These are phyloP conservation scores for Ictalurus furcatus DNA, from an alignment of 2,113 vertebrate species.

Conservation along the genomic window DNA sequence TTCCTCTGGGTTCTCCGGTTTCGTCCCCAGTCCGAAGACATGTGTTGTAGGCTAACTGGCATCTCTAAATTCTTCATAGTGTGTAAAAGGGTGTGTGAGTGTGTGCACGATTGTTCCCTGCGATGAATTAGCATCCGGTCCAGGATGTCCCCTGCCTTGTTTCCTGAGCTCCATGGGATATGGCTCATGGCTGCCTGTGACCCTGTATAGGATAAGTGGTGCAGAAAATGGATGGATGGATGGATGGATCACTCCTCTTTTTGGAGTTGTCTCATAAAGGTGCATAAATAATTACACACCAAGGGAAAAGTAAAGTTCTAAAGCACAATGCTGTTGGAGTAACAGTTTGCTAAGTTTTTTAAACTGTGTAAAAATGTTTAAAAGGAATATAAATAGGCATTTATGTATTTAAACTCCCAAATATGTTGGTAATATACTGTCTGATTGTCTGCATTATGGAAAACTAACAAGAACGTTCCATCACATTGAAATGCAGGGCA, in stretches of 20 bases:
- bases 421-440: not conserved
- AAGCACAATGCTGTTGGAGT: not conserved
- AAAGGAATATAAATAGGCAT: not conserved
- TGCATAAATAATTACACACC: not conserved
- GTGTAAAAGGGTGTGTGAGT: too few relatives aligned
- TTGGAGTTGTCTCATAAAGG: not conserved
- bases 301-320: not conserved
- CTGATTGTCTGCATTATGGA: not conserved
- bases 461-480: not conserved
- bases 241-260: not conserved
- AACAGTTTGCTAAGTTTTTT: not conserved
- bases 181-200: too few relatives aligned
- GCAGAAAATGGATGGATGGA: too few relatives aligned
- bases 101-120: too few relatives aligned
- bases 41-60: too few relatives aligned
- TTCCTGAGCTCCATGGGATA: too few relatives aligned
- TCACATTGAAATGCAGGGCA: not conserved
- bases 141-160: too few relatives aligned
- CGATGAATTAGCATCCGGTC: too few relatives aligned
- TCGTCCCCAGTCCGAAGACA: too few relatives aligned
- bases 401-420: not conserved
- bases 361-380: not conserved
- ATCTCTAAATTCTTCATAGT: too few relatives aligned
- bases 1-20: too few relatives aligned
- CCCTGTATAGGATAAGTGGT: too few relatives aligned